Base-by-base conservation (phyloP, 2,888 invertebrate species). In the Pollenia labialis region DNA sequence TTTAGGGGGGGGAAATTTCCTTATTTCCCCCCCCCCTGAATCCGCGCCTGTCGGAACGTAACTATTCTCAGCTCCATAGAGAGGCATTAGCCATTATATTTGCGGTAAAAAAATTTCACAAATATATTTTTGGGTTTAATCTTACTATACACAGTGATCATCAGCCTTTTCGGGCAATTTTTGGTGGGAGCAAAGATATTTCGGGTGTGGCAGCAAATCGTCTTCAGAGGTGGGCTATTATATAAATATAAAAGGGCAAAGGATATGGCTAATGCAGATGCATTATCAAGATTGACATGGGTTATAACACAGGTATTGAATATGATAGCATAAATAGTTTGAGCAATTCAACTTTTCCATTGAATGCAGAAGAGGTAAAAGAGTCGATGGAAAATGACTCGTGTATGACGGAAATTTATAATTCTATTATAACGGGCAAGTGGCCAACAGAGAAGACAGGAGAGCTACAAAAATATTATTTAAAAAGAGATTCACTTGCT, bases 271-370 rank as follows among this genome's bases (percentile, higher is more conserved):
- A 23, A 23, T 23, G 18, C 18, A 23, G 18, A 23, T 23, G 18
- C 18, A 23, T 23, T 23, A 32, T 77, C 85, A 60, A 68, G 85
- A 18, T 32, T 88, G 12, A 84, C 85, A 75, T 87, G n/a, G 40
- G 18, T 12, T 71, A 54, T 60, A 10, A 68, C 2, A 81, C 62
- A 52, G 23, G 64, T 40, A 72, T 79, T 75, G 77, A 74, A 58
- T 32, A 54, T 50, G 75, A 75, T 81, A 71, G 69, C n/a, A 81
- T 85, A 58, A 85, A 81, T 76, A 64, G n/a, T 50, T 81, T 81
- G 12, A 81, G 32, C 40, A 16, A 69, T 40, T 14, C 52, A 32
- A 42, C 10, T 23, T 76, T 83, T n/a, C 82, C 82, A 16, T 48
- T 83, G 44, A 40, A 56, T 32, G 7, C 44, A 7, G 76, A 85